Conservation (phyloP, 1,140 invertebrate species). For the Drosophila aff. region DNA sequence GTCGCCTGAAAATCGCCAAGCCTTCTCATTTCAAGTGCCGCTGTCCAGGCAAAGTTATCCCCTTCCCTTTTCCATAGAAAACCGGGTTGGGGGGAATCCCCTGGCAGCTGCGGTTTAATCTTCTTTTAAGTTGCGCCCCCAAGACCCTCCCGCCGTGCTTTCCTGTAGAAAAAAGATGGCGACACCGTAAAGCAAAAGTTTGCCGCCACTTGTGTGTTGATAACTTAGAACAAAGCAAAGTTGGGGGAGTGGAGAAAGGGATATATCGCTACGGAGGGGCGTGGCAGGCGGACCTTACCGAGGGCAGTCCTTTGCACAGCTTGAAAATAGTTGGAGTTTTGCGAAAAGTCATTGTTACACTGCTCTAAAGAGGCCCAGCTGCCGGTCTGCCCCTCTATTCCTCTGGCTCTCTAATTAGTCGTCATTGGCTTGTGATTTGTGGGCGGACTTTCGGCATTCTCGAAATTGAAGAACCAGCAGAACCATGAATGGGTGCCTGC, state of each 20-base stretch:
- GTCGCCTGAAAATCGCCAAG: constrained; percentile 74
- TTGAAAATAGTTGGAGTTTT: constrained; percentile 75
- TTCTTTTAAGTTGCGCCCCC: constrained; percentile 73
- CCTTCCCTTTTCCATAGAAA: constrained; percentile 11
- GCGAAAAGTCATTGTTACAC: constrained; percentile 76
- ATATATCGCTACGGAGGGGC: constrained; percentile 10
- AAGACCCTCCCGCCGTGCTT: background rate
- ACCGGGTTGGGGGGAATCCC: constrained; percentile 19
- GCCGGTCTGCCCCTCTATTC: constrained; percentile 42
- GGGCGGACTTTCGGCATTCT: constrained; percentile 50
- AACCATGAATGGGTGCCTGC: constrained; percentile 19
- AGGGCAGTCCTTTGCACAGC: constrained; percentile 53
- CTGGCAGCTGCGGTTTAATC: constrained; percentile 76
- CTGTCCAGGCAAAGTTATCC: constrained; percentile 61
- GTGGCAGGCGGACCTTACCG: constrained; percentile 12
- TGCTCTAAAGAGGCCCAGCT: constrained; percentile 33
- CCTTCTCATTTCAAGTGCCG: constrained; percentile 46
- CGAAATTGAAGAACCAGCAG: constrained; percentile 30
- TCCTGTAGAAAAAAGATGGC: constrained; percentile 57
- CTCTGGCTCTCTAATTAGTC: constrained; percentile 75
- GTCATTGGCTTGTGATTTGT: constrained; percentile 81
- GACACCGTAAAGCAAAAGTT: constrained; percentile 68
- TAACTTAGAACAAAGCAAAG: constrained; percentile 73
- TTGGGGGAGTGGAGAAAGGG: constrained; percentile 7
- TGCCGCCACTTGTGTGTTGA: constrained; percentile 76